Conservation (phyloP, 2,888 invertebrate genomes). For the Thera britannica region DNA sequence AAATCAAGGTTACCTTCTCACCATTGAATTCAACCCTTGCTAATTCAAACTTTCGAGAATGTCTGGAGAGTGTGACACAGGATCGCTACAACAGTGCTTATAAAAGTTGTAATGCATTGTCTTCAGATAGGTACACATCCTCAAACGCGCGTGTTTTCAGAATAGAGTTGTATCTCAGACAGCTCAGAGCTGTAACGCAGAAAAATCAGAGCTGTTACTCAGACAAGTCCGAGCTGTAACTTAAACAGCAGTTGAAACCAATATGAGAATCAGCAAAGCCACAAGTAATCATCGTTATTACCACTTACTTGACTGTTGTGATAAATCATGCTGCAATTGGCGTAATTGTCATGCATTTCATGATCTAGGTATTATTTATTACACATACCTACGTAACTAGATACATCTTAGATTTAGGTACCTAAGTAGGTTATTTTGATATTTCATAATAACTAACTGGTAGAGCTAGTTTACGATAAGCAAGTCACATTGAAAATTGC, state of each 20-base stretch:
- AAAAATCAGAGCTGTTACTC: constrained; percentile 10
- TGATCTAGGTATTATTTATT: constrained; percentile 9
- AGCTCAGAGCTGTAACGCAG: background rate
- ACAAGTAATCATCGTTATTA: constrained; percentile 50
- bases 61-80: background rate
- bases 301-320: constrained; percentile 37
- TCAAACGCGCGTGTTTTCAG: too few species aligned
- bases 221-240: constrained; percentile 33
- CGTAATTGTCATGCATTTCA: constrained; percentile 36
- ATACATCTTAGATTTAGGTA: background rate
- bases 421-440: background rate
- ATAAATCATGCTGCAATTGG: constrained; percentile 42
- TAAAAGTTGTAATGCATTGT: too few species aligned
- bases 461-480: too few species aligned
- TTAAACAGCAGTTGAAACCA: constrained; percentile 34
- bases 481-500: too few species aligned
- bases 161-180: too few species aligned
- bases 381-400: background rate
- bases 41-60: constrained; percentile 6
- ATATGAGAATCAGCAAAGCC: constrained; percentile 47
- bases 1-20: constrained; percentile 19
- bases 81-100: background rate
- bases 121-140: too few species aligned
- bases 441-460: background rate
- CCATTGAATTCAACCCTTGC: constrained; percentile 14